phyloP scores from a whole-genome alignment of 35 echinoderm and acorn worm species.

The Strongylocentrotus purpuratus region DNA sequence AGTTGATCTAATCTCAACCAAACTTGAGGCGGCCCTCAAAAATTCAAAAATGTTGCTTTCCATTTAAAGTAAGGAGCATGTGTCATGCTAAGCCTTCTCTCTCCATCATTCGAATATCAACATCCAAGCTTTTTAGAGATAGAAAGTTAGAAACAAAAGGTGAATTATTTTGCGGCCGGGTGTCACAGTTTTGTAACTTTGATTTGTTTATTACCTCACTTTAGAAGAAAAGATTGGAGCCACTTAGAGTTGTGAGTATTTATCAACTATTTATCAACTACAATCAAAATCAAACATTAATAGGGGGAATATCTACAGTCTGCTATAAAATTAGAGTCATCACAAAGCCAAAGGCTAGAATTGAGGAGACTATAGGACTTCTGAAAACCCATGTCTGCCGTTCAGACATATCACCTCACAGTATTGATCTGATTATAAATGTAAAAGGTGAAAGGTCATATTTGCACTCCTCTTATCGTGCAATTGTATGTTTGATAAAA shows the following conservation, averaged over 20 bases:
- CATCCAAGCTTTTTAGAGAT: no score
- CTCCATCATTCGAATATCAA: no score
- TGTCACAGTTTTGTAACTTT: background rate
- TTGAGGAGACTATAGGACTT: background rate
- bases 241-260: background rate
- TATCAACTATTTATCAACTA: background rate
- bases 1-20: background rate
- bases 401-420: background rate
- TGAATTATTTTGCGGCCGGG: background rate
- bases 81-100: no score
- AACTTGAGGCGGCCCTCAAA: background rate
- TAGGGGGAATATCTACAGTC: background rate
- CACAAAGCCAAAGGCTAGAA: no score
- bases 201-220: background rate
- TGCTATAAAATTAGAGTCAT: no score
- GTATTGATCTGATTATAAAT: background rate
- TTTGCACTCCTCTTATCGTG: background rate
- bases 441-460: background rate
- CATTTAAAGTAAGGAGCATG: no score
- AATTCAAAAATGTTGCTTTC: background rate
- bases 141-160: background rate
- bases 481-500: background rate
- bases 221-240: conserved; percentile 2
- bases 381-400: background rate
- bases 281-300: background rate